Base-by-base conservation (phyloP, 2,113 vertebrate species). In the Silurus glanis region DNA sequence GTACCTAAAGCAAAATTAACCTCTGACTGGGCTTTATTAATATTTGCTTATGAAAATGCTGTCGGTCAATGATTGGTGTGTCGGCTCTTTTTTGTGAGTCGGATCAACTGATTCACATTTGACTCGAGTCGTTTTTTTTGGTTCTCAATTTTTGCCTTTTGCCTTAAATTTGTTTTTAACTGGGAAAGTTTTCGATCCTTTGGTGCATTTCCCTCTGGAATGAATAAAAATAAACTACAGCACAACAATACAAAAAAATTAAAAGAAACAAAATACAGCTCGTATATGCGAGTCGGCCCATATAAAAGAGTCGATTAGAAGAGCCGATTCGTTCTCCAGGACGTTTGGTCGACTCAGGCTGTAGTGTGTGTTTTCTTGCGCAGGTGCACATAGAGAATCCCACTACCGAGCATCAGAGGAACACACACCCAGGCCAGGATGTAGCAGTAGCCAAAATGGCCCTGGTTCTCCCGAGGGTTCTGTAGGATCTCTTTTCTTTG, bases 401-500 rank as follows among this genome's bases (percentile, higher is more conserved):
- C 96, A 2, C 96, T 97, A 87, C 94, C 37, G 45, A 97, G 92
- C 21, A 96, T 94, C 1, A 97, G 93, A 37, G 96, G 97, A 55
- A 96, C 95, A 49, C 96, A 96, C 75, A 95, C 87, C 96, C 96
- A 97, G 2, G 96, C 96, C 86, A 97, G 90, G 82, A 95, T 93
- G 45, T 96, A 97, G 90, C 96, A 97, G 92, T 95, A 96, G 5
- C 97, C 96, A 5, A 96, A 97, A 55, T 82, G 93, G 78, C 96
- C 96, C 8, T 84, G 91, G 0, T 37, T 85, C 0, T 94, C 93
- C 80, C 85, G 87, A 0, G 84, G 71, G 89, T 94, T 90, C 56
- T 87, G 83, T 9, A 95, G 90, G 85, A 97, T 96, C 58, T 96
- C 95, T 19, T 93, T 87, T 3, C 91, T 93, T 19, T 95, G 96